Base-by-base conservation (phyloP, 2,888 invertebrate genomes). In the Ophion obscuratus region DNA sequence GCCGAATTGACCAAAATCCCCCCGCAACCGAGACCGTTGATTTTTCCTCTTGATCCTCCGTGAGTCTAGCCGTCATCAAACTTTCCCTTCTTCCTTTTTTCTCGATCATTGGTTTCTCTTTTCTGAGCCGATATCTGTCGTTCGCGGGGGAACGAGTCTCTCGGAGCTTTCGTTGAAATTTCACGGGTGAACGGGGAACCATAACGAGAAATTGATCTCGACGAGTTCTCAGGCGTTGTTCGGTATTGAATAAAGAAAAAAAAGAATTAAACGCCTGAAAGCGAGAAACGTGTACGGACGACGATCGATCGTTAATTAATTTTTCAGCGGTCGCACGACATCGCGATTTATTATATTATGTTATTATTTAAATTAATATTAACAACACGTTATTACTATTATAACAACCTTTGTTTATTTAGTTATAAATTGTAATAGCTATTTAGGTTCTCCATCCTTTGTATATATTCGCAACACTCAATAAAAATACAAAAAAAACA, bases 401-500 rank as follows among this genome's bases (percentile, higher is more conserved):
- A 92, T 92, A 91, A 91, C 91, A 91, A 79, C 88, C 91, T 93
- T 93, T 92, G 93, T 94, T 93, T 93, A 94, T 93, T 93, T 93
- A 93, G 92, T 93, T 93, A 90, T 93, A 91, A 91, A 89, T 89
- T 91, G 90, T 92, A 93, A 91, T 93, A 93, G 91, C 91, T 92
- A 92, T 92, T 93, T 93, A 93, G 85, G 92, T 93, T 93, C 92
- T 93, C 89, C 89, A 93, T 93, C 92, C 93, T 94, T 93, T 94
- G 93, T 94, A 93, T 93, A 93, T 94, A 94, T 93, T 92, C 92
- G 92, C 92, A 93, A 93, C 92, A 93, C 92, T 93, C 92, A 93
- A 94, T 93, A 93, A 94, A 93, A 92, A 90, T 87, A 87, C 87
- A 89, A 89, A 90, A 89, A 88, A 64, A 66, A 62, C 2, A 27